Base-by-base conservation (phyloP, 2,888 invertebrate species). In the Camponotus fellah region DNA sequence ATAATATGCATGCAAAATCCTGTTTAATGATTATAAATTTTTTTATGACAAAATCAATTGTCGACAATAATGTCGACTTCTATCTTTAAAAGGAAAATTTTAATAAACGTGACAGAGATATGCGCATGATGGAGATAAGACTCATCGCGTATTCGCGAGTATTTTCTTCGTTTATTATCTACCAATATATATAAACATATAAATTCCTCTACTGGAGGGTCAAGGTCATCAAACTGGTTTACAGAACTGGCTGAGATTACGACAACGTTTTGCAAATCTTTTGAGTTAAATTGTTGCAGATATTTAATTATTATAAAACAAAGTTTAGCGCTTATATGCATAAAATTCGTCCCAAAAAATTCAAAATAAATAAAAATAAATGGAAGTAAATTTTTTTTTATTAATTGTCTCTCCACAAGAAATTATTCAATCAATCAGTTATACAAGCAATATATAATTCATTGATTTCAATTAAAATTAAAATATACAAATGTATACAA, bases 201-300 rank as follows among this genome's bases (percentile, higher is more conserved):
- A 72, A 37, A 53, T 66, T 75, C 68, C 37, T 66, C 56, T 58
- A 17, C 46, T 46, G 2, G 71, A 10, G 72, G 87, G 87, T 91
- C 91, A 92, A 89, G 92, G 92, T 6, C 89, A 85, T 56, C 12
- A 83, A 88, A 89, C 89, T 83, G 87, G 89, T 90, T 90, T 91
- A 69, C 77, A 53, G 64, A 65, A 68, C 72, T 76, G 46, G 60
- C 76, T 53, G n/a, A 69, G 58, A 60, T 49, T 69, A 46, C 10
- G n/a, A 17, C 1, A 49, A 53, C 53, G 10, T 34, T 80, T 79
- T 8, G 4, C 34, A 46, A 71, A 26, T 62, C 6, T 14, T 43
- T 53, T 46, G 8, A 26, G 58, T 40, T 40, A 21, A 17, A 9
- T 12, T 58, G 21, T 17, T 46, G 21, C 26, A 56, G 14, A 68